These are phyloP conservation scores for Anolis apletophallus DNA, from an alignment of 2,797 vertebrate genomes.

Conservation along the genomic window DNA sequence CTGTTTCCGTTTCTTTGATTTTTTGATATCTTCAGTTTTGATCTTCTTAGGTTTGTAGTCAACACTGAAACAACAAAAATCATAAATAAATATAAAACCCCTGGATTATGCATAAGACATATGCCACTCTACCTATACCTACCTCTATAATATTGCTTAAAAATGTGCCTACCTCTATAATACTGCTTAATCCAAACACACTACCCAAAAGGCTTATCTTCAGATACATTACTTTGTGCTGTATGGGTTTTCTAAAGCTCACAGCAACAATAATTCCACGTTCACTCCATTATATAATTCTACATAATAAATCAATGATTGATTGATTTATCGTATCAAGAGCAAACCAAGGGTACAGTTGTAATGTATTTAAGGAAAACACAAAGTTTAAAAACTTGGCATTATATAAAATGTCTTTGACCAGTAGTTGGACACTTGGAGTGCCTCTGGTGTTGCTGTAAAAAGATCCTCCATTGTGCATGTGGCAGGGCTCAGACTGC, in stretches of 20 bases:
- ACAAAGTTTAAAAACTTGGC: too few relatives aligned
- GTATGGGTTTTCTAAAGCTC: background rate
- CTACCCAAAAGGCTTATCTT: background rate
- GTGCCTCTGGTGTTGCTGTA: too few relatives aligned
- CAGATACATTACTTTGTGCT: background rate
- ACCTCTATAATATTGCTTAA: background rate
- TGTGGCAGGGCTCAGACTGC: too few relatives aligned
- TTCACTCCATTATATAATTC: background rate
- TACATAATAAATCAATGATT: background rate
- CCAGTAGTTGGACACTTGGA: too few relatives aligned
- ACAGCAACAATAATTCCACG: background rate
- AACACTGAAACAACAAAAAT: constrained; percentile 78
- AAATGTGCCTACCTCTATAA: background rate
- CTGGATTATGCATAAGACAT: background rate
- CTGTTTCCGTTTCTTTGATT: constrained; percentile 92
- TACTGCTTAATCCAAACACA: background rate
- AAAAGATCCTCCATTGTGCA: too few relatives aligned
- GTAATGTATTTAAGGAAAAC: too few relatives aligned
- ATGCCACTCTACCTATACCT: background rate
- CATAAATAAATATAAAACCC: constrained; percentile 51
- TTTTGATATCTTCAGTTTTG: constrained; percentile 93
- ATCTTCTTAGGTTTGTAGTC: constrained; percentile 92
- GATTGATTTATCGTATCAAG: too few relatives aligned
- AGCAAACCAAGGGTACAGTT: too few relatives aligned
- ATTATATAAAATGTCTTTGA: too few relatives aligned